Percentiles rank a stretch among this genome's conserved stretches.
phyloP scores from a whole-genome alignment of 2,797 vertebrate species.

The Crypturellus tataupa region DNA sequence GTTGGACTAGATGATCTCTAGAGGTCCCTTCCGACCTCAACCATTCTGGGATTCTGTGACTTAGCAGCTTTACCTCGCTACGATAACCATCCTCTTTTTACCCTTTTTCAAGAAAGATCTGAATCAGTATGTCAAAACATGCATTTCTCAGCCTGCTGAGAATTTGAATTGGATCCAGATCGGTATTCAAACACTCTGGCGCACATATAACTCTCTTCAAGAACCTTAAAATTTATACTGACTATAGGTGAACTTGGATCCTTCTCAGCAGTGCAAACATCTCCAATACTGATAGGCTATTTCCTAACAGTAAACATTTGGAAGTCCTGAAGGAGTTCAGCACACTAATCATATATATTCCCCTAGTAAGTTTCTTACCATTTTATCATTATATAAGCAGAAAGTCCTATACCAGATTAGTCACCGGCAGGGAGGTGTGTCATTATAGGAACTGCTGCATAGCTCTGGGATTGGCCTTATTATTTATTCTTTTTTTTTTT shows the following conservation, averaged over 20 bases:
- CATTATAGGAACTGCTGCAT: conserved; percentile 62
- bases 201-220: background rate
- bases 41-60: background rate
- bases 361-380: conserved; percentile 27
- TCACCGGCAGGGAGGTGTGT: conserved; percentile 75
- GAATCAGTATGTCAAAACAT: background rate
- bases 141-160: background rate
- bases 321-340: conserved; percentile 4
- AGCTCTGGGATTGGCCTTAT: conserved; percentile 69
- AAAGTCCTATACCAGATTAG: conserved; percentile 56
- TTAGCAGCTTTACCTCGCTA: background rate
- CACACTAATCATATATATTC: background rate
- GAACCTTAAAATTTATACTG: background rate
- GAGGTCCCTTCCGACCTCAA: too few species aligned
- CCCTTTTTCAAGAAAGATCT: background rate
- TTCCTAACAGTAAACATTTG: background rate
- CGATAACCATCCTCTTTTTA: background rate
- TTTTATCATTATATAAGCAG: conserved; percentile 47
- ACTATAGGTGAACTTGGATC: background rate
- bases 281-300: background rate
- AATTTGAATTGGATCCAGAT: background rate
- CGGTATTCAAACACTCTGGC: background rate
- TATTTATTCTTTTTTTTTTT: conserved; percentile 51
- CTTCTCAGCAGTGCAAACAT: background rate
- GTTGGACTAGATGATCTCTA: too few species aligned